These are phyloP conservation scores for Pagrus major DNA, from an alignment of 2,113 vertebrate species.

Conservation along the genomic window DNA sequence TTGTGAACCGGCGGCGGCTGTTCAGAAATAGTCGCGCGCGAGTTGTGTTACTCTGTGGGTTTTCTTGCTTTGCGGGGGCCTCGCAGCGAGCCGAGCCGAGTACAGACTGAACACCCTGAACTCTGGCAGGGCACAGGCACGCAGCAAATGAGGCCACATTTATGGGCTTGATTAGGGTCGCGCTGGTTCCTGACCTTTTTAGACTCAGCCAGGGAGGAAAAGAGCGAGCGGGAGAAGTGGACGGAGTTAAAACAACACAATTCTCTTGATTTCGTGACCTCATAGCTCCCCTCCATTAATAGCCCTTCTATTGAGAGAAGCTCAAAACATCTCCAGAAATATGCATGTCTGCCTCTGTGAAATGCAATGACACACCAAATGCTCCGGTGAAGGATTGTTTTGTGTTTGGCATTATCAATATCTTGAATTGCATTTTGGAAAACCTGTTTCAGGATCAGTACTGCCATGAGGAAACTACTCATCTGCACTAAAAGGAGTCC, in stretches of 20 bases:
- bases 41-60: slow-evolving; percentile 48
- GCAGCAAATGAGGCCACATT: slow-evolving; percentile 63
- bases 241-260: slow-evolving; percentile 72
- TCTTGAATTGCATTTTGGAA: slow-evolving; percentile 51
- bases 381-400: slow-evolving; percentile 50
- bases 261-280: slow-evolving; percentile 61
- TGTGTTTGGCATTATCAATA: slow-evolving; percentile 35
- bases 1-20: slow-evolving; percentile 61
- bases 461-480: slow-evolving; percentile 57
- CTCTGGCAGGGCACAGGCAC: slow-evolving; percentile 65
- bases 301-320: slow-evolving; percentile 52
- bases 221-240: slow-evolving; percentile 41
- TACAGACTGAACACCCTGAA: slow-evolving; percentile 59
- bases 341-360: slow-evolving; percentile 53
- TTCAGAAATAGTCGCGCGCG: slow-evolving; percentile 72
- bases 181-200: slow-evolving; percentile 68
- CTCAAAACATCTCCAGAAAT: slow-evolving; percentile 70
- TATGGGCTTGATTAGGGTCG: slow-evolving; percentile 76
- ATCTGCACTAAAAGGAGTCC: slow-evolving; percentile 60
- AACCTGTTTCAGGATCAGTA: slow-evolving; percentile 60
- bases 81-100: slow-evolving; percentile 34
- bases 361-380: slow-evolving; percentile 36
- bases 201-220: slow-evolving; percentile 50
- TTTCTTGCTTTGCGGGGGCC: slow-evolving; percentile 51
- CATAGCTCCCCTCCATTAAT: slow-evolving; percentile 54